phyloP scores from a whole-genome alignment of 2,888 invertebrate genomes.

The Spisula solida region DNA sequence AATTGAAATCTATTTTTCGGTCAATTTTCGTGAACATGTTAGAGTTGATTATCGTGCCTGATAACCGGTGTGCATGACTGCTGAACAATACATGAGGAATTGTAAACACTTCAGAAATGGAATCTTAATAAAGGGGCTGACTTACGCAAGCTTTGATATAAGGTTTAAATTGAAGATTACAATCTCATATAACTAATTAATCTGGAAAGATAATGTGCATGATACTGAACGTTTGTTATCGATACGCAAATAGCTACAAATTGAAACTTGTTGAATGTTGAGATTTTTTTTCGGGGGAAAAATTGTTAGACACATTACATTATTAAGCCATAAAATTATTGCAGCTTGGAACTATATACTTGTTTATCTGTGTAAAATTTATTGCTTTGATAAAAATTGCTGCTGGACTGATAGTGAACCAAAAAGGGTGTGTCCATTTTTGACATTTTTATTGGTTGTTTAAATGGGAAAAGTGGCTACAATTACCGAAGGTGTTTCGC shows the following conservation, averaged over 20 bases:
- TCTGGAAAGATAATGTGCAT: constrained; percentile 20
- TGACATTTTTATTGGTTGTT: not conserved
- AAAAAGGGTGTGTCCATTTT: not conserved
- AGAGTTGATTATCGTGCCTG: constrained; percentile 57
- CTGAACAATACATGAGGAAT: constrained; percentile 34
- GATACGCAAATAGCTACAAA: not conserved
- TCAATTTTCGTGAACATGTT: constrained; percentile 54
- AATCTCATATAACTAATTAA: constrained; percentile 45
- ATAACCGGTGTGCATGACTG: constrained; percentile 36
- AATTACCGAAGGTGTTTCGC: not conserved
- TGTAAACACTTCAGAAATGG: constrained; percentile 50
- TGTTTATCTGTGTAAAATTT: not conserved
- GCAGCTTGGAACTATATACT: too few relatives aligned
- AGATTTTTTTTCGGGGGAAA: not conserved
- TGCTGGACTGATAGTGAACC: not conserved
- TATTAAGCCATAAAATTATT: too few relatives aligned
- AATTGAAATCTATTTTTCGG: constrained; percentile 37
- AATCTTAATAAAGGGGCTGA: constrained; percentile 50
- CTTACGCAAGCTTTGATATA: constrained; percentile 35
- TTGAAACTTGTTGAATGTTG: constrained; percentile 9
- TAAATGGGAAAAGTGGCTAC: not conserved
- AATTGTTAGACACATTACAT: not conserved
- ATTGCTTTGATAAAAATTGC: not conserved
- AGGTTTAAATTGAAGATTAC: constrained; percentile 37
- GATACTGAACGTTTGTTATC: constrained; percentile 5